These are phyloP conservation scores for Tapera naevia DNA, from an alignment of 2,797 vertebrate species.

Conservation along the genomic window DNA sequence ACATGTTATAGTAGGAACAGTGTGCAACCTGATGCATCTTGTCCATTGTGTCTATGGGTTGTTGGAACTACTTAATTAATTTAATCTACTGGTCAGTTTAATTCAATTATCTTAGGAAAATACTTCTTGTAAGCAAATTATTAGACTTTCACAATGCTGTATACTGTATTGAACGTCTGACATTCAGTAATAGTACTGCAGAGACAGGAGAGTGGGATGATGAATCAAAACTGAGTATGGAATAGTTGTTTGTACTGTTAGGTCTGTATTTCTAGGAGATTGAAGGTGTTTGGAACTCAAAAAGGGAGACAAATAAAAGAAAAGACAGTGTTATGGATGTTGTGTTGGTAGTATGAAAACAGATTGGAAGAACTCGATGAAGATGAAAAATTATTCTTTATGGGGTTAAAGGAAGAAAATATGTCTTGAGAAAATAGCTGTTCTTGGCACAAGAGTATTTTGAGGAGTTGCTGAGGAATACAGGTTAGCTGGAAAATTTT, in stretches of 20 bases:
- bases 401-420: not conserved
- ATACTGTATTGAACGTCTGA: not conserved
- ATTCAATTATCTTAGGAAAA: not conserved
- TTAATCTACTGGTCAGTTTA: not conserved
- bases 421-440: not conserved
- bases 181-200: not conserved
- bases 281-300: not conserved
- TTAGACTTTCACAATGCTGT: not conserved
- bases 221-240: not conserved
- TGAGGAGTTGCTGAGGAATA: not conserved
- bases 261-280: not conserved
- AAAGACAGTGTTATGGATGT: not conserved
- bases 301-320: not conserved
- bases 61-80: not conserved
- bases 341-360: not conserved
- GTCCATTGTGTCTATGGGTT: not conserved
- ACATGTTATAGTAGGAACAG: not conserved
- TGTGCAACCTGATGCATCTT: not conserved
- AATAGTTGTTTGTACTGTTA: not conserved
- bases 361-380: not conserved
- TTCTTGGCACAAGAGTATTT: not conserved
- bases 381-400: not conserved
- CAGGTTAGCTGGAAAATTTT: not conserved
- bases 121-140: not conserved
- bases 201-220: not conserved